Conservation (phyloP, 2,888 invertebrate species). For the Exocentrus adspersus region DNA sequence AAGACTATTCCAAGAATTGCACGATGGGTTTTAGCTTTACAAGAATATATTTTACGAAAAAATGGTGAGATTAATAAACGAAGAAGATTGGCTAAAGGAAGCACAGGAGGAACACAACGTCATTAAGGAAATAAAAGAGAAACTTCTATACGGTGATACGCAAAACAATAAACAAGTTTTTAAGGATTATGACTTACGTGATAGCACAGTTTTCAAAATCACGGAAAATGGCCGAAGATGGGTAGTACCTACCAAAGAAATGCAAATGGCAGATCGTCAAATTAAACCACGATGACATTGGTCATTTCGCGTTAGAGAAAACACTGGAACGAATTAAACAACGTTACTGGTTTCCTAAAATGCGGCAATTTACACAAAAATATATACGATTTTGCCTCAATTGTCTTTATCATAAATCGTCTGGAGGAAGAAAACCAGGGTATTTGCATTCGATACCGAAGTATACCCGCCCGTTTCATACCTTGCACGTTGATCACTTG, state of each 20-base stretch:
- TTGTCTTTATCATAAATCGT: constrained; percentile 35
- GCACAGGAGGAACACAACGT: constrained; percentile 15
- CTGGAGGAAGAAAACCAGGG: constrained; percentile 34
- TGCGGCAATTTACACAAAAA: constrained; percentile 10
- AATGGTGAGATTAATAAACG: neutral
- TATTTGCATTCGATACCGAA: constrained; percentile 36
- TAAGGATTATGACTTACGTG: constrained; percentile 22
- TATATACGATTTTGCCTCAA: constrained; percentile 26
- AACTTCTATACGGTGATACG: constrained; percentile 15
- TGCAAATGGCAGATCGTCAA: constrained; percentile 10
- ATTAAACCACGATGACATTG: constrained; percentile 23
- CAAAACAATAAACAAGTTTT: constrained; percentile 19
- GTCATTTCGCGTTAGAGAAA: constrained; percentile 25
- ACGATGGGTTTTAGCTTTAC: neutral
- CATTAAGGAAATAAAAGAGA: constrained; percentile 20
- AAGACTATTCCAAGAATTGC: constrained; percentile 15
- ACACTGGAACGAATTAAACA: constrained; percentile 19
- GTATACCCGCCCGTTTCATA: constrained; percentile 27
- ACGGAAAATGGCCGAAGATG: constrained; percentile 13
- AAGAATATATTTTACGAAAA: neutral
- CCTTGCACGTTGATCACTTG: constrained; percentile 57
- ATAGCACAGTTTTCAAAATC: constrained; percentile 15
- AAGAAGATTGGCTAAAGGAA: constrained; percentile 8
- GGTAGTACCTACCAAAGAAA: constrained; percentile 15
- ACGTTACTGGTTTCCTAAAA: constrained; percentile 14